phyloP scores from a whole-genome alignment of 2,888 invertebrate species.

The Oscheius sp. region DNA sequence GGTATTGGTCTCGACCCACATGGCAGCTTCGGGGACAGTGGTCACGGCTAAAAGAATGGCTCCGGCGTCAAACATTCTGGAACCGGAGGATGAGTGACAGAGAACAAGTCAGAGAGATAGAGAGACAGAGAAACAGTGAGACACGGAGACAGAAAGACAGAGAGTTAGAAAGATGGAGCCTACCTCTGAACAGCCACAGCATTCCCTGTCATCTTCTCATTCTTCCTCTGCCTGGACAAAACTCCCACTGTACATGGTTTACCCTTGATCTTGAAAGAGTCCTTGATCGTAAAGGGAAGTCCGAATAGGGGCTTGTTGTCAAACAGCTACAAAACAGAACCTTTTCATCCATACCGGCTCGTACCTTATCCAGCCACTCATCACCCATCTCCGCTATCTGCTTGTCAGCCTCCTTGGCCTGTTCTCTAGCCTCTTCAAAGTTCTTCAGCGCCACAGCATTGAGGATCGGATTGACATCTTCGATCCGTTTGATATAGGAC shows the following conservation, averaged over 20 bases:
- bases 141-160: no score
- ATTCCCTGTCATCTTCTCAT: neutral
- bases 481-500: conserved; percentile 24
- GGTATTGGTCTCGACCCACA: conserved; percentile 28
- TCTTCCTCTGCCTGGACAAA: conserved; percentile 8
- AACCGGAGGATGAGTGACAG: neutral
- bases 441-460: conserved; percentile 16
- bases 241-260: conserved; percentile 3
- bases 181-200: neutral
- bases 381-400: conserved; percentile 1
- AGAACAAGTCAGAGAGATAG: no score
- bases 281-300: conserved; percentile 19
- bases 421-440: conserved; percentile 13
- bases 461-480: conserved; percentile 26
- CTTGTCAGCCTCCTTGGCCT: neutral
- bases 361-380: conserved; percentile 1
- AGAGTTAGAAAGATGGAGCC: no score
- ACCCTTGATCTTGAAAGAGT: neutral
- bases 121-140: no score
- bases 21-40: conserved; percentile 16
- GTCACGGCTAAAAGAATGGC: conserved; percentile 21
- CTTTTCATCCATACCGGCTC: neutral
- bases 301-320: conserved; percentile 1
- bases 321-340: neutral
- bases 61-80: conserved; percentile 28